Evolutionary conservation across 2,113 vertebrate species (phyloP).

Genomic region (Poeciliopsis retropinna): DNA sequence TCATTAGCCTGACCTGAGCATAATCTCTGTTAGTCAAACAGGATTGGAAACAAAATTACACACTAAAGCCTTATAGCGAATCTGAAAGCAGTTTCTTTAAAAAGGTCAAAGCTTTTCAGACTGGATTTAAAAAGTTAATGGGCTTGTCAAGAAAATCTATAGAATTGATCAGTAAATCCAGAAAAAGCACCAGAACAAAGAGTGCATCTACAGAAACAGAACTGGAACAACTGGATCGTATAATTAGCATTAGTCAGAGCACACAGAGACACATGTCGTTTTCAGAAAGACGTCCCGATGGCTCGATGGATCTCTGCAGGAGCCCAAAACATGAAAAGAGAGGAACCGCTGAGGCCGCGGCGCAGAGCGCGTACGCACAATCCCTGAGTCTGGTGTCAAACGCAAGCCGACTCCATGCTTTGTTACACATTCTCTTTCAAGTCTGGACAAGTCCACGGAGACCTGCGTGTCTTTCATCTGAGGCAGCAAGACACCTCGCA

Average conservation of each 20-base stretch:
- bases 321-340: constrained; percentile 48
- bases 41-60: constrained; percentile 13
- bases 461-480: constrained; percentile 59
- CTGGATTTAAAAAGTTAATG: constrained; percentile 5
- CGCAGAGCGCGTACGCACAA: constrained; percentile 13
- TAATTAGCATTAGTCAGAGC: constrained; percentile 20
- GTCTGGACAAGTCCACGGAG: constrained; percentile 26
- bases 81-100: constrained; percentile 30
- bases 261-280: constrained; percentile 14
- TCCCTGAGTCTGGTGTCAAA: constrained; percentile 45
- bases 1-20: constrained; percentile 19
- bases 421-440: constrained; percentile 72
- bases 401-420: constrained; percentile 17
- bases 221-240: constrained; percentile 7
- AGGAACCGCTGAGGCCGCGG: constrained; percentile 31
- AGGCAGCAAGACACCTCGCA: not conserved
- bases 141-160: constrained; percentile 49
- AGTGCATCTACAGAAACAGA: constrained; percentile 29
- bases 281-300: constrained; percentile 16
- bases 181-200: constrained; percentile 42
- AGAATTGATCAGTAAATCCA: constrained; percentile 55
- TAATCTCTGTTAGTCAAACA: constrained; percentile 16
- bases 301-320: constrained; percentile 25
- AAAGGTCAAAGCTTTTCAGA: constrained; percentile 7
- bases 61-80: not conserved